Evolutionary conservation across 2,797 vertebrate species (phyloP).

Genomic region (Acrossocheilus fasciatus): DNA sequence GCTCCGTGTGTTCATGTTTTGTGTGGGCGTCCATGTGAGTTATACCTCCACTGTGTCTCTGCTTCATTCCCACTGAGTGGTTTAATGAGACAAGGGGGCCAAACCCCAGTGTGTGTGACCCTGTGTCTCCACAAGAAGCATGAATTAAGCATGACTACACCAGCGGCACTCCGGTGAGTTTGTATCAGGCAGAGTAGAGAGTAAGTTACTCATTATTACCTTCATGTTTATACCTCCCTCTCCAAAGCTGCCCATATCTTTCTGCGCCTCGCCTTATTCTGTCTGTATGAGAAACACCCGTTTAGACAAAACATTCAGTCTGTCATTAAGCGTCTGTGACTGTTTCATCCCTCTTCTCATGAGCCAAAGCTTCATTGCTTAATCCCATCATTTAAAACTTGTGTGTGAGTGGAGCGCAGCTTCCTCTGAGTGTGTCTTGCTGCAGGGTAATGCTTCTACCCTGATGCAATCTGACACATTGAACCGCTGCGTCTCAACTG

Average conservation of each 20-base stretch:
- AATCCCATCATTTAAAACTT: slow-evolving; percentile 40
- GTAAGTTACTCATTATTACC: neutral
- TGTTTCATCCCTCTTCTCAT: slow-evolving; percentile 34
- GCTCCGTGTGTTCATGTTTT: neutral
- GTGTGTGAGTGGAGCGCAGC: slow-evolving; percentile 24
- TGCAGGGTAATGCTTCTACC: slow-evolving; percentile 48
- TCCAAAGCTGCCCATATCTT: neutral
- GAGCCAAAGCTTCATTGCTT: slow-evolving; percentile 39
- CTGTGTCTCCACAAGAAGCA: slow-evolving; percentile 17
- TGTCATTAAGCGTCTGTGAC: slow-evolving; percentile 25
- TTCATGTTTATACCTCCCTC: neutral
- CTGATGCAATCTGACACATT: slow-evolving; percentile 53
- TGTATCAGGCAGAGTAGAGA: slow-evolving; percentile 21
- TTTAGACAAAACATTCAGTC: slow-evolving; percentile 40
- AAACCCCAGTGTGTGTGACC: slow-evolving; percentile 14
- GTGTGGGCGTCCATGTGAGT: neutral
- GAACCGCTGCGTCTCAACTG: slow-evolving; percentile 45
- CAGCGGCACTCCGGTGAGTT: slow-evolving; percentile 13
- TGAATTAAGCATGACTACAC: slow-evolving; percentile 51
- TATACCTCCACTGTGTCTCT: neutral
- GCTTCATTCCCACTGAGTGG: slow-evolving; percentile 8
- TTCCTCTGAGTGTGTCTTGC: slow-evolving; percentile 35
- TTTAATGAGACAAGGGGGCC: slow-evolving; percentile 33
- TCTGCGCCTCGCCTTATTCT: neutral
- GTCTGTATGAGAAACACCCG: slow-evolving; percentile 18